Evolutionary conservation across 2,888 invertebrate species (phyloP).

Genomic region (Cistogaster globosa): DNA sequence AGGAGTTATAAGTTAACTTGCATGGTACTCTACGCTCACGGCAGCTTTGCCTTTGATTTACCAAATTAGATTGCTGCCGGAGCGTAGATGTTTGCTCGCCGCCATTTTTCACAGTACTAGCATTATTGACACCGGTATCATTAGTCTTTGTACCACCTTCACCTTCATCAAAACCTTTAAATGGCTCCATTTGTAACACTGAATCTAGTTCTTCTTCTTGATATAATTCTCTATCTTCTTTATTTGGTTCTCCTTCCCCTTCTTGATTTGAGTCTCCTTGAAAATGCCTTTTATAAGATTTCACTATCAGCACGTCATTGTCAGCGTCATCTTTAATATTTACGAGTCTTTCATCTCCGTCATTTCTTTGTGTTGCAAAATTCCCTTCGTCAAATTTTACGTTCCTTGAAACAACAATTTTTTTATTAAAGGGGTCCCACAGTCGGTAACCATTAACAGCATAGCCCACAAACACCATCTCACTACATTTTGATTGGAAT

Average conservation of each 20-base stretch:
- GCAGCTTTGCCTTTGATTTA: conserved; percentile 28
- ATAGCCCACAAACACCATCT: neutral
- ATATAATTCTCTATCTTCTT: neutral
- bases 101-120: too few relatives aligned
- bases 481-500: conserved; percentile 6
- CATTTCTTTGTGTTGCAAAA: neutral
- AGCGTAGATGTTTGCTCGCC: neutral
- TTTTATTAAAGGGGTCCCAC: conserved; percentile 4
- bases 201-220: too few relatives aligned
- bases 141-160: too few relatives aligned
- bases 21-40: conserved; percentile 20
- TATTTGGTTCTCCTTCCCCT: neutral
- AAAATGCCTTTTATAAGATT: neutral
- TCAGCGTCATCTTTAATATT: neutral
- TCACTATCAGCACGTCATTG: neutral
- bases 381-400: conserved; percentile 7
- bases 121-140: too few relatives aligned
- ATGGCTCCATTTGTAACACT: too few relatives aligned
- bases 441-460: neutral
- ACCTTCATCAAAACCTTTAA: too few relatives aligned
- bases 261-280: neutral
- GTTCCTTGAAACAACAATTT: neutral
- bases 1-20: neutral
- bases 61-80: conserved; percentile 23
- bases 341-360: neutral